A percentile compares a stretch with the other conserved stretches of the same genome.
Evolutionary conservation across 2,113 vertebrate genomes (phyloP).

Genomic region (Dipodomys stephensi): DNA sequence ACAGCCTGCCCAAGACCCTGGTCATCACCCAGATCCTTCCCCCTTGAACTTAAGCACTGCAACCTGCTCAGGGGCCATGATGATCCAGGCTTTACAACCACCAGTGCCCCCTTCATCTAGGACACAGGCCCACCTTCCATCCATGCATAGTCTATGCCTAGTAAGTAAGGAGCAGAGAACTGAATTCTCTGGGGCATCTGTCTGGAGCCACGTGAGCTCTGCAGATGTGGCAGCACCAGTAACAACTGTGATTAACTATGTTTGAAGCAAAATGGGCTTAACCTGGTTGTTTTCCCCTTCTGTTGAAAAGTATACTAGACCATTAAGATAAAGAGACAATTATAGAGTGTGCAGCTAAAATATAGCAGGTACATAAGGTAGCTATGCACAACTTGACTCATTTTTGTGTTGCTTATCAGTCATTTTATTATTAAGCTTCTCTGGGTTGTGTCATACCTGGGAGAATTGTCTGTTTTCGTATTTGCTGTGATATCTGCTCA

Average conservation of each 20-base stretch:
- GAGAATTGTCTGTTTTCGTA: slow-evolving; percentile 7
- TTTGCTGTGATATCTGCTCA: not conserved
- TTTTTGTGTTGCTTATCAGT: not conserved
- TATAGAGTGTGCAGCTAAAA: not conserved
- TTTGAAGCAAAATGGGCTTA: not conserved
- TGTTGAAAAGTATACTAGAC: not conserved
- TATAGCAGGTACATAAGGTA: not conserved
- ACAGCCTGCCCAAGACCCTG: not conserved
- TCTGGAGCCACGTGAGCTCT: not conserved
- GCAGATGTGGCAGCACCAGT: not conserved
- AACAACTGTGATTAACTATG: not conserved
- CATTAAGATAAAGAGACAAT: not conserved
- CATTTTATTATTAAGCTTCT: not conserved
- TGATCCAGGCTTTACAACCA: not conserved
- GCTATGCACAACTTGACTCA: not conserved
- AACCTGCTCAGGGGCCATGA: not conserved
- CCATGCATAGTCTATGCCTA: no score
- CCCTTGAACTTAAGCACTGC: not conserved
- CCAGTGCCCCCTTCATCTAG: not conserved
- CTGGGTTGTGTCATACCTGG: not conserved
- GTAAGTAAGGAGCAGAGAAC: not conserved
- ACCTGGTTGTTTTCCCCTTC: not conserved
- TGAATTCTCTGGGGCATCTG: not conserved
- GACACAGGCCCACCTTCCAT: not conserved
- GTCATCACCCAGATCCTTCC: not conserved